These are phyloP conservation scores for Poeciliopsis gracilis DNA, from an alignment of 2,797 vertebrate genomes.

Conservation along the genomic window DNA sequence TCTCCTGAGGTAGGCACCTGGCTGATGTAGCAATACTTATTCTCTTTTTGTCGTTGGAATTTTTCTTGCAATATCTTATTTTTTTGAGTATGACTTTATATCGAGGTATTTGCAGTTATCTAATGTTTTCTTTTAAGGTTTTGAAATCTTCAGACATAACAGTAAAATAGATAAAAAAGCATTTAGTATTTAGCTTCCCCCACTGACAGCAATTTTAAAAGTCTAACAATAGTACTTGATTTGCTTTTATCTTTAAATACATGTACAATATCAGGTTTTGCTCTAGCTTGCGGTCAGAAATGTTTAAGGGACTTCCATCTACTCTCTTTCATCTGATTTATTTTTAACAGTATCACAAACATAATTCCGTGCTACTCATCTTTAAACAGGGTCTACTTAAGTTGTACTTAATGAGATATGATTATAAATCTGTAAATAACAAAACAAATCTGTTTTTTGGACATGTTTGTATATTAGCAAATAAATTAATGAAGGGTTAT, in stretches of 20 bases:
- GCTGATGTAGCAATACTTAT: background rate
- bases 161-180: background rate
- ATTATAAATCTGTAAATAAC: too few species aligned
- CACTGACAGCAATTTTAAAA: background rate
- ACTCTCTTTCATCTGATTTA: too few species aligned
- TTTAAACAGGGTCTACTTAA: background rate
- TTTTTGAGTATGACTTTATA: background rate
- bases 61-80: background rate
- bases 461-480: too few species aligned
- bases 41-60: too few species aligned
- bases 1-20: background rate
- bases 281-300: background rate
- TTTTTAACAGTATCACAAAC: too few species aligned
- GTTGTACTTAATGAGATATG: background rate
- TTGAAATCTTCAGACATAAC: background rate
- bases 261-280: too few species aligned
- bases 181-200: background rate
- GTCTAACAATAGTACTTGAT: background rate
- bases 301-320: background rate
- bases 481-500: too few species aligned
- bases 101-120: background rate
- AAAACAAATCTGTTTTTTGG: background rate
- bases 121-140: background rate
- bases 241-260: background rate
- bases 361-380: background rate